Percentiles rank a stretch among this genome's conserved stretches.
Evolutionary conservation across 2,797 vertebrate genomes (phyloP).

Genomic region (Acanthurus leucopareius): DNA sequence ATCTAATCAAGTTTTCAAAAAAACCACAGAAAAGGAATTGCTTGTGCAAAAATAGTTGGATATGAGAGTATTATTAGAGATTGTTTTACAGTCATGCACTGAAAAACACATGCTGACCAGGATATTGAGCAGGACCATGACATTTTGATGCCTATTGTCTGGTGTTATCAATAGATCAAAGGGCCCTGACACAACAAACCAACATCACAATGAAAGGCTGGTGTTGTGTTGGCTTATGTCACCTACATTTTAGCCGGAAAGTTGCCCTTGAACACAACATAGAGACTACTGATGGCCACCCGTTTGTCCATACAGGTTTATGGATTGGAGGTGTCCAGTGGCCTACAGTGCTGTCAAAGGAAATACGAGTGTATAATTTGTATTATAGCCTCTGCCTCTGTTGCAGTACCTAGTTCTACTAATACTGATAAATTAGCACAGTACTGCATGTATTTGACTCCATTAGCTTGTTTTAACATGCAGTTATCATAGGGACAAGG

Average conservation of each 20-base stretch:
- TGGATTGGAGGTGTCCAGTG: no score
- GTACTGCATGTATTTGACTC: constrained; percentile 59
- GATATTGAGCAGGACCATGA: constrained; percentile 52
- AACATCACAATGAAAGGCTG: no score
- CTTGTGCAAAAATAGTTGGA: constrained; percentile 28
- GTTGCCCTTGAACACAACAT: no score
- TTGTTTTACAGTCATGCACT: constrained; percentile 24
- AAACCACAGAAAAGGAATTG: constrained; percentile 14
- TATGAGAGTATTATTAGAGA: constrained; percentile 26
- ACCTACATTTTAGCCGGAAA: no score
- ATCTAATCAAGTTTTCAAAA: constrained; percentile 32
- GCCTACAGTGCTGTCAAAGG: no score
- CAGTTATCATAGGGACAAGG: constrained; percentile 77
- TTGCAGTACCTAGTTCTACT: neutral
- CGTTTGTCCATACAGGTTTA: no score
- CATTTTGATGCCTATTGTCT: constrained; percentile 60
- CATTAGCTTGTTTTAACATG: constrained; percentile 55
- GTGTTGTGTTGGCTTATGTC: no score
- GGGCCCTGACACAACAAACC: no score
- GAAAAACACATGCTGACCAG: constrained; percentile 4
- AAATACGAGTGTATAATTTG: constrained; percentile 1
- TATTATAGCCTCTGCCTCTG: neutral
- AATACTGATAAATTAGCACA: constrained; percentile 56
- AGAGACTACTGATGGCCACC: no score
- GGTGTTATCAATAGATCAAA: constrained; percentile 64